These are phyloP conservation scores for Sceloporus tristichus DNA, from an alignment of 2,113 vertebrate species.

Conservation along the genomic window DNA sequence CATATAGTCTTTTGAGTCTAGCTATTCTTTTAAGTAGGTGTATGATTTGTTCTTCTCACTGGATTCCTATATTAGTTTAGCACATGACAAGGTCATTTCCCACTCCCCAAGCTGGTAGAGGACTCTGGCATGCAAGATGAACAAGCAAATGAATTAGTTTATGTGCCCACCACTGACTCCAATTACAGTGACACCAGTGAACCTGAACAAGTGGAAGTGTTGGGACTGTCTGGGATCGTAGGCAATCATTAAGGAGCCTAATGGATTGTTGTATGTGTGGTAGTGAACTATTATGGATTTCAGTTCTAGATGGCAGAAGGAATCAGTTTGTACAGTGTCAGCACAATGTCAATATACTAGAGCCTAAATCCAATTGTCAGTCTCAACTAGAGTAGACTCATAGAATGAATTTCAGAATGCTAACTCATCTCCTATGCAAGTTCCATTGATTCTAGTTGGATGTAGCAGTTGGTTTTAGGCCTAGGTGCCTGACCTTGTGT, in stretches of 20 bases:
- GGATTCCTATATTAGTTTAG: not conserved
- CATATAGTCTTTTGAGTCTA: not conserved
- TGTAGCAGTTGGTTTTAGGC: too few relatives aligned
- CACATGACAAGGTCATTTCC: not conserved
- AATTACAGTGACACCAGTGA: not conserved
- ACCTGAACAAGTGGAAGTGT: not conserved
- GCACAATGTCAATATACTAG: too few relatives aligned
- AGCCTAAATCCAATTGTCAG: too few relatives aligned
- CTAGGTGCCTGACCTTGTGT: too few relatives aligned
- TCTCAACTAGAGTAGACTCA: too few relatives aligned
- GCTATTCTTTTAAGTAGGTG: not conserved
- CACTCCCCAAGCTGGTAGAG: not conserved
- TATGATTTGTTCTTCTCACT: not conserved
- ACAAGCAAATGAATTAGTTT: not conserved
- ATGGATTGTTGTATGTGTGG: too few relatives aligned
- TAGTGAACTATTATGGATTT: not conserved
- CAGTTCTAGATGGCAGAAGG: too few relatives aligned
- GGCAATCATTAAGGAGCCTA: not conserved
- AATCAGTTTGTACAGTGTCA: not conserved
- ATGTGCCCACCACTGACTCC: not conserved
- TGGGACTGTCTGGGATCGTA: not conserved
- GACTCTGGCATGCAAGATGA: too few relatives aligned
- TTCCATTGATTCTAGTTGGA: too few relatives aligned
- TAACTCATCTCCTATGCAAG: too few relatives aligned
- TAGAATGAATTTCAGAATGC: too few relatives aligned